phyloP scores from a whole-genome alignment of 1,140 invertebrate species.

The Saccostrea cuccullata region DNA sequence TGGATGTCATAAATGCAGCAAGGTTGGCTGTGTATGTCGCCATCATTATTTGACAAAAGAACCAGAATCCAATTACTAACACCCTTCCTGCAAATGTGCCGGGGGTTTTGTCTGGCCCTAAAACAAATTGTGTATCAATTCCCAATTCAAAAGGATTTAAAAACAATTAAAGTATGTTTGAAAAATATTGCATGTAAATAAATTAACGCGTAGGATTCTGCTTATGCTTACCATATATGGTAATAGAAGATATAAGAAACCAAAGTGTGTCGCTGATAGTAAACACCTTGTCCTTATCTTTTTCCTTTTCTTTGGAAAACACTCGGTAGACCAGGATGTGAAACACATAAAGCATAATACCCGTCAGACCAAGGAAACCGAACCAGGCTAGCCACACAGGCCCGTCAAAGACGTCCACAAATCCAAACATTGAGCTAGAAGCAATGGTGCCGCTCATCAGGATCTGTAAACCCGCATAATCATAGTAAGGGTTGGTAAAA shows the following conservation, averaged over 20 bases:
- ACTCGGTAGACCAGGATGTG: slow-evolving; percentile 59
- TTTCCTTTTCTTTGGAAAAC: slow-evolving; percentile 36
- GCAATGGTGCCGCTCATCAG: slow-evolving; percentile 55
- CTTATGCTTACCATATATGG: slow-evolving; percentile 86
- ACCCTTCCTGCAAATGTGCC: slow-evolving; percentile 87
- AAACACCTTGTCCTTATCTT: slow-evolving; percentile 53
- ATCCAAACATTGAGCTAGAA: slow-evolving; percentile 57
- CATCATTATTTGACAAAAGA: slow-evolving; percentile 94
- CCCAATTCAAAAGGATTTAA: no score
- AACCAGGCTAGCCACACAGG: slow-evolving; percentile 63
- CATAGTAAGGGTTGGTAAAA: slow-evolving; percentile 65
- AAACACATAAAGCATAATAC: slow-evolving; percentile 60
- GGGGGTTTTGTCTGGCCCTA: slow-evolving; percentile 34
- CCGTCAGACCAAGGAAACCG: slow-evolving; percentile 53
- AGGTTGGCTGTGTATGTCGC: slow-evolving; percentile 81
- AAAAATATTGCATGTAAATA: not conserved
- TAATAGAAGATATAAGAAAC: slow-evolving; percentile 95
- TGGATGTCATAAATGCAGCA: slow-evolving; percentile 67
- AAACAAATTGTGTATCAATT: not conserved
- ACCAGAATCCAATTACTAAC: slow-evolving; percentile 93
- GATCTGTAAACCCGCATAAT: slow-evolving; percentile 66
- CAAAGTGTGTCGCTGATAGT: slow-evolving; percentile 85
- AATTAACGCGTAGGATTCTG: not conserved
- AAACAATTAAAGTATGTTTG: no score
- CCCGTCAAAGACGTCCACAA: slow-evolving; percentile 61